Conservation (phyloP, 2,113 vertebrate genomes). For the Chloropsis hardwickii region DNA sequence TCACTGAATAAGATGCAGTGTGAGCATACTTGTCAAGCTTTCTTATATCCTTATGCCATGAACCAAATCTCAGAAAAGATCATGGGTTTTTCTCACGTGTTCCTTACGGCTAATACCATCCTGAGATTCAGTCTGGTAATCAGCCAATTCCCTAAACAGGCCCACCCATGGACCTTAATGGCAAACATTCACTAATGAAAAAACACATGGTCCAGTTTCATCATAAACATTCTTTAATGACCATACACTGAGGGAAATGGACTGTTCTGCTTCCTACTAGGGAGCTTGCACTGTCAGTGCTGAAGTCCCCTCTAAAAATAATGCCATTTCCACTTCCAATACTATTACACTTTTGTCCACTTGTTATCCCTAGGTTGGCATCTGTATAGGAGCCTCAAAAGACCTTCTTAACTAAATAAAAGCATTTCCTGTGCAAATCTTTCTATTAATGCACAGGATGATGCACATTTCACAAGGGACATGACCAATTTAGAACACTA, state of each 20-base stretch:
- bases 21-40: neutral
- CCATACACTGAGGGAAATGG: neutral
- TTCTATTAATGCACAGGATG: neutral
- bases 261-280: neutral
- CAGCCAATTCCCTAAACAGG: neutral
- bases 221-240: neutral
- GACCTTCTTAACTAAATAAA: neutral
- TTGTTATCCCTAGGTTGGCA: neutral
- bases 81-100: neutral
- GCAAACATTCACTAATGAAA: neutral
- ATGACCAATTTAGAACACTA: neutral
- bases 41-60: neutral
- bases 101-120: neutral
- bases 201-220: neutral
- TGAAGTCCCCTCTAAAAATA: neutral
- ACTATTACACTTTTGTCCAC: neutral
- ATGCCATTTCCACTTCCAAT: neutral
- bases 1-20: neutral
- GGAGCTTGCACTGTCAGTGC: neutral
- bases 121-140: neutral
- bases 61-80: neutral
- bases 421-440: neutral
- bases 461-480: neutral
- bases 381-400: neutral
- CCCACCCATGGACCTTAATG: neutral